Evolutionary conservation across 2,888 invertebrate species (phyloP).

Genomic region (Aphidoletes aphidimyza): DNA sequence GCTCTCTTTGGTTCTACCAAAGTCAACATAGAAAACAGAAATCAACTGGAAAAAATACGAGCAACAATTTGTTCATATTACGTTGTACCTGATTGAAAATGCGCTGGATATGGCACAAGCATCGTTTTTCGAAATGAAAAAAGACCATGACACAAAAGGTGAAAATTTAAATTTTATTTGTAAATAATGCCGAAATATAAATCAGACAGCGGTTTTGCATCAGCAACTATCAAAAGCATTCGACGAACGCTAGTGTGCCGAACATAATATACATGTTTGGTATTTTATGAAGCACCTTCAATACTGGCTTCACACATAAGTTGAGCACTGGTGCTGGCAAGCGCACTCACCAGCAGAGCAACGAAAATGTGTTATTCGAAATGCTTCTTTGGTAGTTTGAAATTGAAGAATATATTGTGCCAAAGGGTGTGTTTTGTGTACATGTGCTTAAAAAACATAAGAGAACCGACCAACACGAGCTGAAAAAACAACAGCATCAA

Average conservation of each 20-base stretch:
- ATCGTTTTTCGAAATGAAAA: too few relatives aligned
- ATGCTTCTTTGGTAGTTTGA: not conserved
- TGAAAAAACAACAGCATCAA: slow-evolving; percentile 1
- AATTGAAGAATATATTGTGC: slow-evolving; percentile 23
- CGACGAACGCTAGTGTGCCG: not conserved
- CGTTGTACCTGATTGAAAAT: not conserved
- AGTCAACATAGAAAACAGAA: not conserved
- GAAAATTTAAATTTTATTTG: slow-evolving; percentile 45
- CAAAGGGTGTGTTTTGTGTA: not conserved
- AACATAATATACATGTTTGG: slow-evolving; percentile 19
- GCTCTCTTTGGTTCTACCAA: not conserved
- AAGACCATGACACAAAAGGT: not conserved
- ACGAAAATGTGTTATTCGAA: slow-evolving; percentile 8
- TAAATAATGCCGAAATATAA: slow-evolving; percentile 46
- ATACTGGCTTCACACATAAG: not conserved
- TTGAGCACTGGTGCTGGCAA: not conserved
- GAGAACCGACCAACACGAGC: not conserved
- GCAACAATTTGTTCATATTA: slow-evolving; percentile 51
- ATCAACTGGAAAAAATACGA: not conserved
- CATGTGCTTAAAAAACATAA: not conserved
- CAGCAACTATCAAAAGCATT: slow-evolving; percentile 19
- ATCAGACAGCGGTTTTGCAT: not conserved
- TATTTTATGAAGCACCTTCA: slow-evolving; percentile 4
- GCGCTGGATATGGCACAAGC: not conserved
- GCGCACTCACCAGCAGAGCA: not conserved